phyloP scores from a whole-genome alignment of 2,113 vertebrate genomes.

The Corythornis vintsioides region DNA sequence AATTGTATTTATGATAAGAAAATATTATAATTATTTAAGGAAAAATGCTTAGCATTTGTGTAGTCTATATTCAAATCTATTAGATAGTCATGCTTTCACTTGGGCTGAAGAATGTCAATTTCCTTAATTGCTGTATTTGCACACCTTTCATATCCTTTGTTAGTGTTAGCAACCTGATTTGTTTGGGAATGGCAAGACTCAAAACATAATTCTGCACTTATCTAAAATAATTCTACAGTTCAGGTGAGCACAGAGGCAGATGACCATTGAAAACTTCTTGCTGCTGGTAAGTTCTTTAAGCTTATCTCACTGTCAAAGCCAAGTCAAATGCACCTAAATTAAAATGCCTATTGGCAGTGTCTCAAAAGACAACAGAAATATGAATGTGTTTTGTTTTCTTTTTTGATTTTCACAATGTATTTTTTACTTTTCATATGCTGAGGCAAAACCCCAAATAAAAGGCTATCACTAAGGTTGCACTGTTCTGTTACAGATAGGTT shows the following conservation, averaged over 20 bases:
- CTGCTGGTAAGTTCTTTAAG: constrained; percentile 20
- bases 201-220: not conserved
- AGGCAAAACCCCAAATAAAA: not conserved
- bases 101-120: not conserved
- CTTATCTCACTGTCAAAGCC: constrained; percentile 1
- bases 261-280: not conserved
- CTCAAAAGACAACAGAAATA: constrained; percentile 17
- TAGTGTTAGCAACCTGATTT: not conserved
- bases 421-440: not conserved
- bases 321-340: constrained; percentile 26
- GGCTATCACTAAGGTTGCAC: accelerated
- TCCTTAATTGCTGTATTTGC: not conserved
- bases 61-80: not conserved
- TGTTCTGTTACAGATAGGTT: not conserved
- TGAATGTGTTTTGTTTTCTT: not conserved
- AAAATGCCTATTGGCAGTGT: not conserved
- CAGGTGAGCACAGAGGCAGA: not conserved
- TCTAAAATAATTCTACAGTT: constrained; percentile 10
- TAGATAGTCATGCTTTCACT: not conserved
- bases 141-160: not conserved
- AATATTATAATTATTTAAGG: not conserved
- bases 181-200: not conserved
- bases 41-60: not conserved
- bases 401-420: not conserved
- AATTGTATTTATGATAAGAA: not conserved